Percentiles rank a stretch among this genome's conserved stretches.
Evolutionary conservation across 2,888 invertebrate species (phyloP).

Genomic region (Gymnosoma rotundatum): DNA sequence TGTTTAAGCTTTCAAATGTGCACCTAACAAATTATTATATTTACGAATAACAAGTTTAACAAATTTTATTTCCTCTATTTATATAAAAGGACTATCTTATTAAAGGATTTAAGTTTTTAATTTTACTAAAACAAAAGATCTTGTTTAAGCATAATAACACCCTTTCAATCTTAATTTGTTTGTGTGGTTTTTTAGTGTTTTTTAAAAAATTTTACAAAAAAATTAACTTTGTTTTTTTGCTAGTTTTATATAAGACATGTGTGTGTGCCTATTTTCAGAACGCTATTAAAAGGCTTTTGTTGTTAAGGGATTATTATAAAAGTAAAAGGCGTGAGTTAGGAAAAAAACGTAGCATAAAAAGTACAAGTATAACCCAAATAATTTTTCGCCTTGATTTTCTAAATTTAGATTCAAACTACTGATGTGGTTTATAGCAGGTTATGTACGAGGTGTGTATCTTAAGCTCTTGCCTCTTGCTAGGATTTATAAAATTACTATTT

Average conservation of each 20-base stretch:
- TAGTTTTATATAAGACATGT: not conserved
- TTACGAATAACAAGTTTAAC: conserved; percentile 6
- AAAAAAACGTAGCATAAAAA: conserved; percentile 30
- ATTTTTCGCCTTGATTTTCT: conserved; percentile 63
- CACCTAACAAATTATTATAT: not conserved
- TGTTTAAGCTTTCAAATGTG: not conserved
- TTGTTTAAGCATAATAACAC: too few species aligned
- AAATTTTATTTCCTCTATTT: conserved; percentile 10
- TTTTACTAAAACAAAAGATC: too few species aligned
- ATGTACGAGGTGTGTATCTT: not conserved
- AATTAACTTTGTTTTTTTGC: not conserved
- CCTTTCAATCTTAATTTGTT: too few species aligned
- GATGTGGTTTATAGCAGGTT: not conserved
- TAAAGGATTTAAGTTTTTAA: too few species aligned
- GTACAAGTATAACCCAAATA: conserved; percentile 37
- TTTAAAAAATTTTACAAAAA: conserved; percentile 27
- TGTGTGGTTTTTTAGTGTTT: conserved; percentile 4
- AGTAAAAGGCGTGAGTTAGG: conserved; percentile 51
- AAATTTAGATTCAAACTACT: conserved; percentile 35
- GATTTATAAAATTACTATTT: too few species aligned
- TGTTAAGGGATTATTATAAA: conserved; percentile 60
- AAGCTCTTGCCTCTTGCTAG: too few species aligned
- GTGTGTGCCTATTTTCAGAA: conserved; percentile 3
- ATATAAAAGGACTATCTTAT: too few species aligned
- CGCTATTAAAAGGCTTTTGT: conserved; percentile 61